Evolutionary conservation across 2,888 invertebrate species (phyloP), one percentile per base, ranked within the genome.

Genomic region (Pollenia griseotomentosa): DNA sequence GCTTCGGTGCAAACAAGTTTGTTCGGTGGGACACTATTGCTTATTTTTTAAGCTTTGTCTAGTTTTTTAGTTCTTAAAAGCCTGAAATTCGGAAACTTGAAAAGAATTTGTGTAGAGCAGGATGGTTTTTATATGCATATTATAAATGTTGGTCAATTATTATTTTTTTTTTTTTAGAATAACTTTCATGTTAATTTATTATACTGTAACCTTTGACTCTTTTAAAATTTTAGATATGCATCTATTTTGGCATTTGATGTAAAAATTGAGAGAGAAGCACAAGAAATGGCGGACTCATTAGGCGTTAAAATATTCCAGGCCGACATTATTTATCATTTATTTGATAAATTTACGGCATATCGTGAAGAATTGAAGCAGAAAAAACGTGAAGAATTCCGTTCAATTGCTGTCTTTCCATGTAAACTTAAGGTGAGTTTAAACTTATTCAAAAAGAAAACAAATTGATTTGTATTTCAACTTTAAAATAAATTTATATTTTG

Each of bases 161-260:
- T 65, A 7, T 10, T 77, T 79, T 80, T 63, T 65, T 65, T 12
- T 10, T 77, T 79, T 80, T 63, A n/a, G n/a, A 33, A 6, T n/a
- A 33, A 59, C 9, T n/a, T 53, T 8, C 40, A 53, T 40, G 53
- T 42, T 57, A 14, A 9, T 23, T 8, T 59, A 11, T 23, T 0
- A 46, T 65, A 12, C 2, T 51, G 48, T 51, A 23, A 33, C 42
- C 3, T 73, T 33, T 12, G 48, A n/a, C 75, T 11, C 51, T 14
- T 89, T 93, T 59, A 1, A 33, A 33, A 14, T 33, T 92, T 10
- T 93, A 97, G 97, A 93, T 98, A 96, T 94, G 99, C 99, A 71
- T 98, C 98, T 83, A 99, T 99, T 92, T 95, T 99, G 90, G 99
- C 99, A n/a, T 99, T 99, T 93, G 99, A 99, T 94, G 99, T 99